Evolutionary conservation across 2,888 invertebrate species (phyloP).

Genomic region (Pammene aurita): DNA sequence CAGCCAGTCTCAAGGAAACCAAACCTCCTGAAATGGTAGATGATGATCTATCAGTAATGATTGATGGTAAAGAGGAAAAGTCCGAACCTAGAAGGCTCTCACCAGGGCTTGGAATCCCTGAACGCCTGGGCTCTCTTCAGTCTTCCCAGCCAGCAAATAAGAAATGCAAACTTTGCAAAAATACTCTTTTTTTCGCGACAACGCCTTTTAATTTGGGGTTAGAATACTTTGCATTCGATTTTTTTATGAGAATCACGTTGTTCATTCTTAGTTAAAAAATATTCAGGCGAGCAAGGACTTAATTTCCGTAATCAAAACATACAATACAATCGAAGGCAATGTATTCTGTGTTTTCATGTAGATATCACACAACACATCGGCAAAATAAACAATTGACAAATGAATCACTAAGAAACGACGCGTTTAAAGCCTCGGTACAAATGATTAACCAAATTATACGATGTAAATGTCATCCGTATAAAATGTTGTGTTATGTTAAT

Average conservation of each 20-base stretch:
- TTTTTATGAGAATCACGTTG: conserved; percentile 37
- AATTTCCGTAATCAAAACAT: too few species aligned
- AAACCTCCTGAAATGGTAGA: conserved; percentile 28
- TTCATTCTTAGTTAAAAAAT: too few species aligned
- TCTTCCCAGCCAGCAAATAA: conserved; percentile 83
- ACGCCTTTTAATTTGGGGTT: conserved; percentile 43
- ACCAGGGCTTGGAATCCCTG: conserved; percentile 84
- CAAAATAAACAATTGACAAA: conserved; percentile 54
- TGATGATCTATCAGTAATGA: conserved; percentile 52
- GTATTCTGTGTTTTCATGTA: conserved; percentile 25
- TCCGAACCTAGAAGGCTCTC: conserved; percentile 83
- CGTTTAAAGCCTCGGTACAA: conserved; percentile 59
- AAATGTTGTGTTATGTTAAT: conserved; percentile 45
- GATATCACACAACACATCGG: conserved; percentile 56
- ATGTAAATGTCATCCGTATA: conserved; percentile 41
- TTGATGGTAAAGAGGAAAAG: conserved; percentile 65
- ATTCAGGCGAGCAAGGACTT: too few species aligned
- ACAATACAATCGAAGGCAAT: conserved; percentile 6
- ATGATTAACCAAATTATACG: conserved; percentile 46
- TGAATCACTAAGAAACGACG: conserved; percentile 51
- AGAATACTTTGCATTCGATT: conserved; percentile 43
- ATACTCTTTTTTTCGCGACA: conserved; percentile 72
- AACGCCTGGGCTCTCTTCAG: conserved; percentile 82
- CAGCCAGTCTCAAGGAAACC: conserved; percentile 17
- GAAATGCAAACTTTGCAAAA: conserved; percentile 82